phyloP scores from a whole-genome alignment of 2,888 invertebrate species.

The Caenorhabditis wallacei region DNA sequence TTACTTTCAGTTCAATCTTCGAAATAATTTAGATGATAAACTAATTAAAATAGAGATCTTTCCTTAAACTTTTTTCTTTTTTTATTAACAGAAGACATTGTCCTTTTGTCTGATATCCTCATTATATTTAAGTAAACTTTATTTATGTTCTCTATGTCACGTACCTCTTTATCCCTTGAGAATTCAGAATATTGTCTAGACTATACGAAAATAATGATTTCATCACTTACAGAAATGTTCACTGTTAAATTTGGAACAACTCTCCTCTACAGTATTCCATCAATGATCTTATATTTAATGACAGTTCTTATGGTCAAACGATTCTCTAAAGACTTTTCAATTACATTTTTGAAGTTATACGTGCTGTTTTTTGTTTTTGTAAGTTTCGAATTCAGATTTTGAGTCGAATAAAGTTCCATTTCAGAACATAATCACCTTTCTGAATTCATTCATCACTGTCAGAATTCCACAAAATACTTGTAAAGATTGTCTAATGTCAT shows the following conservation, averaged over 20 bases:
- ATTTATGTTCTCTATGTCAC: too few species aligned
- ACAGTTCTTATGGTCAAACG: slow-evolving; percentile 28
- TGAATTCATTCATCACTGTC: slow-evolving; percentile 62
- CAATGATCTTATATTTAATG: slow-evolving; percentile 39
- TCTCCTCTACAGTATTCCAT: slow-evolving; percentile 46
- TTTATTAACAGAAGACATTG: too few species aligned
- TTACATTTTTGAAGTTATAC: slow-evolving; percentile 41
- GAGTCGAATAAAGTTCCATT: background rate
- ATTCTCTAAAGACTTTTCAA: slow-evolving; percentile 51
- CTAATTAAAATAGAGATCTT: too few species aligned
- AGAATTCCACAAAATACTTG: slow-evolving; percentile 59
- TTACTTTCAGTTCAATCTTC: too few species aligned
- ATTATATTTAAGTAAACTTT: too few species aligned
- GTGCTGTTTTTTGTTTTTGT: slow-evolving; percentile 48
- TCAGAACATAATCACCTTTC: slow-evolving; percentile 57
- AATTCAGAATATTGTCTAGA: too few species aligned
- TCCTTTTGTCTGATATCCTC: too few species aligned
- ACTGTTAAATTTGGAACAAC: slow-evolving; percentile 52
- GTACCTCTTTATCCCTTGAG: too few species aligned
- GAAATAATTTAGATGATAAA: too few species aligned
- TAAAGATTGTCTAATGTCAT: slow-evolving; percentile 42
- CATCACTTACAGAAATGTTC: too few species aligned
- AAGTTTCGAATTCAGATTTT: slow-evolving; percentile 16
- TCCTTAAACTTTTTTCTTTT: too few species aligned
- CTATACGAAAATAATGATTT: too few species aligned